phyloP scores from a whole-genome alignment of 2,113 vertebrate genomes.

The Podilymbus podiceps region DNA sequence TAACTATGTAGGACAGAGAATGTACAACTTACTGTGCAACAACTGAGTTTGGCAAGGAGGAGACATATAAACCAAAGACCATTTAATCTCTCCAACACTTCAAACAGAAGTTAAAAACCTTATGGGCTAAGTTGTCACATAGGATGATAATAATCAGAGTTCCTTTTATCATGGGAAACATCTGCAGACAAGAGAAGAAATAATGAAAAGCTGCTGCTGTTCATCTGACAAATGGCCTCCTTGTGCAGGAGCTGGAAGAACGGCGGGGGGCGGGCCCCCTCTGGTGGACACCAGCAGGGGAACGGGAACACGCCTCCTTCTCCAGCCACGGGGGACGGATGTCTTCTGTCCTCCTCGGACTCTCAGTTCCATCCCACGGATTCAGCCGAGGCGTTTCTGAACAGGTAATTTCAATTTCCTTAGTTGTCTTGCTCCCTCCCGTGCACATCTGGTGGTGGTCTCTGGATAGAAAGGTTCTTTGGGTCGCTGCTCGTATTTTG shows the following conservation, averaged over 20 bases:
- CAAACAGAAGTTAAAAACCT: background rate
- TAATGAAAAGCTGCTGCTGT: background rate
- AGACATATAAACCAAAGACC: background rate
- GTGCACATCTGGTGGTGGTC: background rate
- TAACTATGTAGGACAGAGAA: background rate
- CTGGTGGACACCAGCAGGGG: background rate
- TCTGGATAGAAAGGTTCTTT: background rate
- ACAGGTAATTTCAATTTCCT: background rate
- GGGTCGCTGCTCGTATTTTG: background rate
- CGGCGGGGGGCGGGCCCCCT: background rate
- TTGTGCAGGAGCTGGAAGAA: background rate
- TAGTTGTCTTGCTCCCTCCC: background rate
- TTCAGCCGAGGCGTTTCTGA: background rate
- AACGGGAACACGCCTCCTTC: fast-evolving
- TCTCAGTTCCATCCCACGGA: background rate
- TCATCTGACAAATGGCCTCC: background rate
- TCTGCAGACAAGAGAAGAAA: background rate
- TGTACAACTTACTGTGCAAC: background rate
- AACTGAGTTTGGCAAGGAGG: background rate
- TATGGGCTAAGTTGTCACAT: background rate
- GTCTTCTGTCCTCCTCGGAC: too few relatives aligned
- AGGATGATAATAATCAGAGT: background rate
- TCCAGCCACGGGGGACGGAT: too few relatives aligned
- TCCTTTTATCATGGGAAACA: background rate
- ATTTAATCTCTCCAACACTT: background rate